Evolutionary conservation across 2,113 vertebrate genomes (phyloP).

Genomic region (Lathamus discolor): DNA sequence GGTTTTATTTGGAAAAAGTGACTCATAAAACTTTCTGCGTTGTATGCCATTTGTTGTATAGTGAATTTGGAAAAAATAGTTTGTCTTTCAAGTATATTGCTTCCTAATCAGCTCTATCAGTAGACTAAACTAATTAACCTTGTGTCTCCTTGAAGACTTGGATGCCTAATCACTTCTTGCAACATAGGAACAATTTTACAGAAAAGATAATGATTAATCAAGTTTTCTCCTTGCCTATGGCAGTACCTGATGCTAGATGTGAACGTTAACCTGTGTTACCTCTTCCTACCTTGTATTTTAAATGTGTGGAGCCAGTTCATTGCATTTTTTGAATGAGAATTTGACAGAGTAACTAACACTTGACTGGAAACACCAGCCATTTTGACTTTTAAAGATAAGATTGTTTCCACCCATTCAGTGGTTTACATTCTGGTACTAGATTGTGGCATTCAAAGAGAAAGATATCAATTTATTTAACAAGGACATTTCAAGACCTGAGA

Average conservation of each 20-base stretch:
- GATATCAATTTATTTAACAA: not conserved
- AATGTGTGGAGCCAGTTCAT: not conserved
- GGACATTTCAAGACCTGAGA: not conserved
- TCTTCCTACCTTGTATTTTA: not conserved
- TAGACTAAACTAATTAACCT: slow-evolving; percentile 27
- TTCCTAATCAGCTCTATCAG: slow-evolving; percentile 3
- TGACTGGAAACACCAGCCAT: not conserved
- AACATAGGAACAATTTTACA: not conserved
- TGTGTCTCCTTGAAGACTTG: not conserved
- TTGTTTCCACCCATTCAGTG: not conserved
- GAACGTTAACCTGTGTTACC: not conserved
- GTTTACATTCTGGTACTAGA: not conserved
- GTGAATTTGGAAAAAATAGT: slow-evolving; percentile 3
- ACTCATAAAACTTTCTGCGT: not conserved
- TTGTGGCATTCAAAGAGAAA: not conserved
- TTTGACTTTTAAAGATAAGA: not conserved
- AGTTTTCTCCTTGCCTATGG: not conserved
- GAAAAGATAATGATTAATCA: slow-evolving; percentile 42
- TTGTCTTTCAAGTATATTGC: not conserved
- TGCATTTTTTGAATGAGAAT: not conserved
- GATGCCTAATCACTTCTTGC: not conserved
- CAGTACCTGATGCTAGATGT: not conserved
- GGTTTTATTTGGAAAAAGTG: not conserved
- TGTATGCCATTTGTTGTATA: not conserved
- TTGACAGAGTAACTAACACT: not conserved